Percentiles rank a stretch among this genome's conserved stretches.
These are phyloP conservation scores for Erynnis tages DNA, from an alignment of 2,888 invertebrate species.

Conservation along the genomic window DNA sequence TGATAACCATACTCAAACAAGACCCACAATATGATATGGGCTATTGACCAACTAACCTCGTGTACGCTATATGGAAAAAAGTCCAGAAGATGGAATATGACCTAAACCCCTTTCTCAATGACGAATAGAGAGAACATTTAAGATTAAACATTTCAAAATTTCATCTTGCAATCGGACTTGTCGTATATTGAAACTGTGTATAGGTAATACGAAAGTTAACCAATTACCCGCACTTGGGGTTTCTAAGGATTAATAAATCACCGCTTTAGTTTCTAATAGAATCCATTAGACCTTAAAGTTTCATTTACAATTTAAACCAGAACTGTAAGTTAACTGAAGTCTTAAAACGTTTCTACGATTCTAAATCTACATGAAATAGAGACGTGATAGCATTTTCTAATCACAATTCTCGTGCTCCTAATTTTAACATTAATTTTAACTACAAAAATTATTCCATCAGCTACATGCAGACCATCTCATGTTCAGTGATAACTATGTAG, in stretches of 20 bases:
- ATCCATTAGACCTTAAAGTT: constrained; percentile 24
- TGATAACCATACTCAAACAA: no score
- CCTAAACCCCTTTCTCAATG: no score
- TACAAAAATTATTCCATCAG: no score
- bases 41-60: no score
- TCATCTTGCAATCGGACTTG: neutral
- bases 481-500: no score
- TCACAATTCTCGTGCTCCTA: no score
- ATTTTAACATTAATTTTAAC: no score
- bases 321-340: neutral
- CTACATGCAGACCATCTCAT: no score
- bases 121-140: neutral
- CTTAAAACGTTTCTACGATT: constrained; percentile 1
- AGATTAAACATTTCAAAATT: neutral
- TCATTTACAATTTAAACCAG: constrained; percentile 7
- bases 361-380: neutral
- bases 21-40: no score
- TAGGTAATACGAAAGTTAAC: constrained; percentile 23
- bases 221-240: constrained; percentile 21
- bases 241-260: constrained; percentile 23
- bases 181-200: neutral
- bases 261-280: constrained; percentile 22
- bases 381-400: neutral
- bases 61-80: no score
- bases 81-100: no score